Evolutionary conservation across 2,113 vertebrate species (phyloP).

Genomic region (Crotophaga sulcirostris): DNA sequence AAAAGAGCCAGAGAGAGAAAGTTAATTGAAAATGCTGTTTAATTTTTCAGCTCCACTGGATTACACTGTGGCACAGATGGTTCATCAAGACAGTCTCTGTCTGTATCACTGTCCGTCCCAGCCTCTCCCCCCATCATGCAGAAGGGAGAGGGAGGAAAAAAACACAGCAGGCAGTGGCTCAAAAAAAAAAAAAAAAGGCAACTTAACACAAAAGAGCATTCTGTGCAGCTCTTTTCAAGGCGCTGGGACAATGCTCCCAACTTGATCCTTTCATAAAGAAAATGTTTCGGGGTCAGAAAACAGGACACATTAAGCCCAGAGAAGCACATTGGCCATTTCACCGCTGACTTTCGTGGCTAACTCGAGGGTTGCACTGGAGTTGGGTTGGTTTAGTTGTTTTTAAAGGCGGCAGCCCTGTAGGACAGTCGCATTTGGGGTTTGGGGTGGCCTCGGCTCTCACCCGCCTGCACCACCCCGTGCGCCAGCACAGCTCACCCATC

Average conservation of each 20-base stretch:
- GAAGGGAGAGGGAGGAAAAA: constrained; percentile 66
- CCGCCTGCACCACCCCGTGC: not conserved
- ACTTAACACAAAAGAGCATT: constrained; percentile 93
- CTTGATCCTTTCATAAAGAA: constrained; percentile 88
- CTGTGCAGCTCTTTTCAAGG: constrained; percentile 91
- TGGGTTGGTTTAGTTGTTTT: constrained; percentile 49
- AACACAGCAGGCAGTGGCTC: constrained; percentile 85
- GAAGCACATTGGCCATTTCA: constrained; percentile 86
- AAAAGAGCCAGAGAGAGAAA: constrained; percentile 75
- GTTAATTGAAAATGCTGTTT: constrained; percentile 87
- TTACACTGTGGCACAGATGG: constrained; percentile 93
- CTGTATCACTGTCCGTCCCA: constrained; percentile 80
- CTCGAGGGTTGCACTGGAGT: constrained; percentile 20
- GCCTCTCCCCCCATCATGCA: constrained; percentile 68
- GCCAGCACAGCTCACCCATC: not conserved
- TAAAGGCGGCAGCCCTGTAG: constrained; percentile 19
- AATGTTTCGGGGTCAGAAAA: constrained; percentile 89
- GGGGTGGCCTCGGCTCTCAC: not conserved
- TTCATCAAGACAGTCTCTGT: constrained; percentile 87
- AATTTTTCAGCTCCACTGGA: constrained; percentile 86
- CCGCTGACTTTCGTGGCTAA: constrained; percentile 78
- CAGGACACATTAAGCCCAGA: constrained; percentile 84
- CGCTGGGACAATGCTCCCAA: constrained; percentile 82
- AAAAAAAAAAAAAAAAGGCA: constrained; percentile 73
- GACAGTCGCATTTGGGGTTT: constrained; percentile 41